A percentile compares a stretch with the other conserved stretches of the same genome.
phyloP scores from a whole-genome alignment of 2,888 invertebrate genomes.

The Neuroscelio doddi region DNA sequence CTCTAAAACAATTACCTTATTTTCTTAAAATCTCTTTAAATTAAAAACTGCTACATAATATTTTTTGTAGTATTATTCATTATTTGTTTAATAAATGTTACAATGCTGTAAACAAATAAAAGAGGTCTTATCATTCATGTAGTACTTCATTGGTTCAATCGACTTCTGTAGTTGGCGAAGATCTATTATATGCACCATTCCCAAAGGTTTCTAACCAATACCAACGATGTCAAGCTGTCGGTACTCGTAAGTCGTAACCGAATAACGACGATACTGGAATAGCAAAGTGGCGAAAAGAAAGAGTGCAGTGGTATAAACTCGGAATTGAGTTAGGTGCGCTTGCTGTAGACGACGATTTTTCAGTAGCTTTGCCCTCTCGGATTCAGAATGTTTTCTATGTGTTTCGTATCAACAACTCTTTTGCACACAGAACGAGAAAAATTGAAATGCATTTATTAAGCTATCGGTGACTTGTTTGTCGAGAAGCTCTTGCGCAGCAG shows the following conservation, averaged over 20 bases:
- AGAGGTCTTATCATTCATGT: neutral
- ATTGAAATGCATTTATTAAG: slow-evolving; percentile 36
- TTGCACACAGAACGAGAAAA: slow-evolving; percentile 25
- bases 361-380: slow-evolving; percentile 27
- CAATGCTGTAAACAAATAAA: too few species aligned
- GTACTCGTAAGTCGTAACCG: slow-evolving; percentile 36
- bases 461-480: slow-evolving; percentile 35
- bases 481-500: slow-evolving; percentile 7
- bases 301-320: slow-evolving; percentile 9
- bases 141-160: too few species aligned
- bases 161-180: neutral
- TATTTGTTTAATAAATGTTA: too few species aligned
- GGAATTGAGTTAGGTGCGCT: slow-evolving; percentile 40
- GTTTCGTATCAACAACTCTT: slow-evolving; percentile 18
- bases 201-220: slow-evolving; percentile 16
- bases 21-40: too few species aligned
- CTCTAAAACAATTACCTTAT: too few species aligned
- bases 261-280: slow-evolving; percentile 34
- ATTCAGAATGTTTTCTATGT: slow-evolving; percentile 21
- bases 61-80: too few species aligned
- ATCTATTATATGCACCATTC: slow-evolving; percentile 16
- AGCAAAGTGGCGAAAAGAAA: slow-evolving; percentile 29
- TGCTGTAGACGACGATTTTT: slow-evolving; percentile 33
- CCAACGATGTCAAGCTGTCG: slow-evolving; percentile 30
- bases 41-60: too few species aligned